Percentiles rank a stretch among this genome's conserved stretches.
Evolutionary conservation across 2,113 vertebrate species (phyloP).

Genomic region (Chinchilla lanigera): DNA sequence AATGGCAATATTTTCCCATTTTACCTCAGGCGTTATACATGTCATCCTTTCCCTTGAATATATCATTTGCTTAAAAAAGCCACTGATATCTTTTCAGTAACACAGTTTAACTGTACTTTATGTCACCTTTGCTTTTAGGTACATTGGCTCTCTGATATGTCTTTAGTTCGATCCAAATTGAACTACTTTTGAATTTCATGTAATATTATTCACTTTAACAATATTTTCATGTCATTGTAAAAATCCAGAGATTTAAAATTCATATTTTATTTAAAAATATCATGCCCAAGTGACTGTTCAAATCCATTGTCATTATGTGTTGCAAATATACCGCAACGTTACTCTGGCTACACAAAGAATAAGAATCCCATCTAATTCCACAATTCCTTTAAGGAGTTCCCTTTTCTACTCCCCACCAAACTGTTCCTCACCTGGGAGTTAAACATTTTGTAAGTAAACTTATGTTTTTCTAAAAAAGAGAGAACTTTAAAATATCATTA

Average conservation of each 20-base stretch:
- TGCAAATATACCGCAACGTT: background rate
- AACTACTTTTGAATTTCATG: background rate
- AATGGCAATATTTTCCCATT: rapidly evolving
- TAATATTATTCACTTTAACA: background rate
- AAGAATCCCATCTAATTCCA: background rate
- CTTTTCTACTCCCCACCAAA: rapidly evolving
- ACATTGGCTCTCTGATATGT: background rate
- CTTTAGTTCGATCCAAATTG: background rate
- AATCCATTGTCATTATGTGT: background rate
- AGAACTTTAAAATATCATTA: background rate
- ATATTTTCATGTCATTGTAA: background rate
- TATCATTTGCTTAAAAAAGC: no score
- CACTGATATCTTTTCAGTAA: background rate
- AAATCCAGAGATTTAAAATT: background rate
- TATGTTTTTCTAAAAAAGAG: background rate
- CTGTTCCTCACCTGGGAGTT: background rate
- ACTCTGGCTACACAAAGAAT: background rate
- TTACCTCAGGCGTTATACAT: background rate
- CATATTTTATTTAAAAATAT: background rate
- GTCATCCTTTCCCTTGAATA: background rate
- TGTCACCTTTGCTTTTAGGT: background rate
- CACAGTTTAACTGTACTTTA: background rate
- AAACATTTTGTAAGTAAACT: background rate
- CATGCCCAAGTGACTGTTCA: background rate
- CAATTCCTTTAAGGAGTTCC: background rate